Evolutionary conservation across 1,140 invertebrate genomes (phyloP), one percentile per base, ranked within the genome.

Genomic region (Pemphigus obesinymphae): DNA sequence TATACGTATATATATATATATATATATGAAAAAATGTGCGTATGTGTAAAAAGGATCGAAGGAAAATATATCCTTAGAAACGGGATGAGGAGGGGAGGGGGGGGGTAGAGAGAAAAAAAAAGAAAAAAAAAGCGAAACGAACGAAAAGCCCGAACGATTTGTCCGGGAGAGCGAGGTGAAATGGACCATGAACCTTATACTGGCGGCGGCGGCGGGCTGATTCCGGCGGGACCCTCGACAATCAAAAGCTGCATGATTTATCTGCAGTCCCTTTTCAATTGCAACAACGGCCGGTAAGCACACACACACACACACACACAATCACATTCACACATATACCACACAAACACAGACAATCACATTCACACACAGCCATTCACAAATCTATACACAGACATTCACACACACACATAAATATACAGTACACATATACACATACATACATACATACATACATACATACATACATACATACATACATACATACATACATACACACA

Each of bases 191-290:
- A 80, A 45, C 76, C 43, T 73, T 73, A 48, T 48, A 73, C 45
- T 23, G 10, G 26, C 5, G 23, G 40, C 40, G 70, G 68, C 37
- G 73, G 73, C 50, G 73, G 73, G 31, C 29, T 58, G 73, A 58
- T 40, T 75, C 72, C 29, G 34, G 37, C 37, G 66, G 76, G 76
- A 80, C 76, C 76, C 76, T 80, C 76, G 76, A 80, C 76, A 80
- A 80, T 80, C 76, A 80, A 80, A 80, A 80, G 76, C 76, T 80
- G 76, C 76, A 80, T 61, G 76, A 80, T 80, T 80, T 80, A 80
- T 80, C 76, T 61, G 76, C 55, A 80, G 76, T 23, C 76, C 75
- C 76, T 80, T 80, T 80, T 80, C 76, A 80, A 80, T 80, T 43
- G 76, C 75, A 58, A 61, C 76, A n/a, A 26, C 43, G 43, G 70